These are phyloP conservation scores for Hucho hucho DNA, from an alignment of 2,113 vertebrate genomes.

Conservation along the genomic window DNA sequence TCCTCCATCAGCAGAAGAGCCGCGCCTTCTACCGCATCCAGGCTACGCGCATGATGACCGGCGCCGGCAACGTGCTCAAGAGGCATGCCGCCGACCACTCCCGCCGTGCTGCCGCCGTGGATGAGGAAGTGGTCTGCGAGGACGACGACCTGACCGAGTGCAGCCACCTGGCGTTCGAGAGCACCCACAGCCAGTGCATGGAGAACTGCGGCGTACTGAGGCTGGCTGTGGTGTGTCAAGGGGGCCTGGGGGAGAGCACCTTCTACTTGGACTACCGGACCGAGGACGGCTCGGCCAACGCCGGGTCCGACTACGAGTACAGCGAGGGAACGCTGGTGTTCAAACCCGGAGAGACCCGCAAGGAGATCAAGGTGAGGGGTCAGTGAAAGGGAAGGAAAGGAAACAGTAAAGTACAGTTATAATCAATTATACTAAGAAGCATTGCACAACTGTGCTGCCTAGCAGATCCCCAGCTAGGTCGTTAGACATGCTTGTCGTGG, in stretches of 20 bases:
- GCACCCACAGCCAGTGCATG: constrained; percentile 88
- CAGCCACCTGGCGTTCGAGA: constrained; percentile 90
- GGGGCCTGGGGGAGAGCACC: constrained; percentile 82
- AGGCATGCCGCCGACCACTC: constrained; percentile 85
- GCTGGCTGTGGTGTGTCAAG: constrained; percentile 82
- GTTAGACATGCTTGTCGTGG: too few relatives aligned
- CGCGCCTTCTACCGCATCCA: constrained; percentile 93
- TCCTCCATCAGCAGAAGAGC: constrained; percentile 97
- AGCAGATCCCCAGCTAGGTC: too few relatives aligned
- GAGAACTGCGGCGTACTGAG: constrained; percentile 91
- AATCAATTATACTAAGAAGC: too few relatives aligned
- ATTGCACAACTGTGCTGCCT: too few relatives aligned
- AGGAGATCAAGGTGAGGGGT: constrained; percentile 76
- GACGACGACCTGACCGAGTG: constrained; percentile 69
- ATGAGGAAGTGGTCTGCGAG: constrained; percentile 60
- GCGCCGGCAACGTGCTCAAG: constrained; percentile 91
- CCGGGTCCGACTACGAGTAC: constrained; percentile 92
- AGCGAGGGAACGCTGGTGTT: constrained; percentile 76
- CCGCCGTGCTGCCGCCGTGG: constrained; percentile 50
- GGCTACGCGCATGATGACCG: constrained; percentile 92
- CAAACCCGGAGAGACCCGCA: constrained; percentile 76
- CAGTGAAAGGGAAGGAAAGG: constrained; percentile 10
- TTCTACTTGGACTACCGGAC: constrained; percentile 97
- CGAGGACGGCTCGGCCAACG: constrained; percentile 93
- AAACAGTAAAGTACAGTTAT: background rate